Conservation (phyloP, 1,140 invertebrate species). For the Conus betulinus region DNA sequence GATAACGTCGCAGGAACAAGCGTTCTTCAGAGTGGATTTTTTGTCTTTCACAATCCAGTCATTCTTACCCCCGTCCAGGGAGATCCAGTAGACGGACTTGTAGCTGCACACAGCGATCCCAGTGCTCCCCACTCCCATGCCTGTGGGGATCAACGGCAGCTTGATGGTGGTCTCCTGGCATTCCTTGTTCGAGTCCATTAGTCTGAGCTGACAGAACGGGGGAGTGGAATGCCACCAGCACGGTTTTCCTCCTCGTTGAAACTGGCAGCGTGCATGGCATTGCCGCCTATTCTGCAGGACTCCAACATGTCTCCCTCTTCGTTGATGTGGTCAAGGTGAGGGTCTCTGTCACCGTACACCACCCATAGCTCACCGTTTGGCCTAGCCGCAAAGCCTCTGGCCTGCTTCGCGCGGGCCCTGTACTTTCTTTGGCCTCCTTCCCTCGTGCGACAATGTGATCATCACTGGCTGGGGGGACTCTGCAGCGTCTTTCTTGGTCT, state of each 20-base stretch:
- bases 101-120: slow-evolving; percentile 22
- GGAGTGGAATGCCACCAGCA: not conserved
- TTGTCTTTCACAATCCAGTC: slow-evolving; percentile 19
- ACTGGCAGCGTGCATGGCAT: slow-evolving; percentile 1
- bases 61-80: slow-evolving; percentile 14
- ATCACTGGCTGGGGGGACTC: not conserved
- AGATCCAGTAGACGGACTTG: slow-evolving; percentile 18
- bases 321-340: slow-evolving; percentile 15
- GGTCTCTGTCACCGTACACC: slow-evolving; percentile 23
- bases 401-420: not conserved
- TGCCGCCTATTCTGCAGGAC: slow-evolving; percentile 5
- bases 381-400: not conserved
- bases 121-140: slow-evolving; percentile 11
- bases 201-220: slow-evolving; percentile 7
- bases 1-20: slow-evolving; percentile 22
- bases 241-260: not conserved
- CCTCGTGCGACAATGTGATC: not conserved
- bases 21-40: slow-evolving; percentile 8
- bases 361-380: slow-evolving; percentile 21
- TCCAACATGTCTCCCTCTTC: not conserved
- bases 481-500: not conserved
- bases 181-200: not conserved
- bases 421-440: not conserved
- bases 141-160: not conserved
- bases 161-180: not conserved